Evolutionary conservation across 2,113 vertebrate genomes (phyloP).

Genomic region (Muscicapa adusta): DNA sequence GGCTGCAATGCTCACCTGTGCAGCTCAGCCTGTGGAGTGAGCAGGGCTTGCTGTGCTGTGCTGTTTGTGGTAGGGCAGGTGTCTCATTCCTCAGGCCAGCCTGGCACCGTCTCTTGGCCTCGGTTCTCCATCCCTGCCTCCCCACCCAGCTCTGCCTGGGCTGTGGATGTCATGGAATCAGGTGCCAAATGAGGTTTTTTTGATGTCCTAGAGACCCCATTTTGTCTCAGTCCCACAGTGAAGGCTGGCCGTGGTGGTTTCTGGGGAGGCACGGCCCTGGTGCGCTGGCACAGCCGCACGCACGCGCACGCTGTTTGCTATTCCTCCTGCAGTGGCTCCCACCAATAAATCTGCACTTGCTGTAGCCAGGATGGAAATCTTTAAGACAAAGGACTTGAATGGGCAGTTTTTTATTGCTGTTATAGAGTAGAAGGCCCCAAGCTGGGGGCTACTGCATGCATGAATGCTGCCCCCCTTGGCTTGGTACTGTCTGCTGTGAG

Average conservation of each 20-base stretch:
- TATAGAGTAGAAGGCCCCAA: slow-evolving; percentile 45
- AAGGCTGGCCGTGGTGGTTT: not conserved
- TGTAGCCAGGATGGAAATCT: slow-evolving; percentile 53
- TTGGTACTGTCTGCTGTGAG: not conserved
- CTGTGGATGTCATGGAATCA: not conserved
- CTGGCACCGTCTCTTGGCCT: not conserved
- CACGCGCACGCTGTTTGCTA: not conserved
- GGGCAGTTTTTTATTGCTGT: slow-evolving; percentile 46
- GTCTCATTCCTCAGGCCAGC: not conserved
- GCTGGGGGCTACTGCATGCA: not conserved
- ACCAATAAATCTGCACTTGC: slow-evolving; percentile 51
- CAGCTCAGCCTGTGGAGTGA: not conserved
- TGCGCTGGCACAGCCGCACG: not conserved
- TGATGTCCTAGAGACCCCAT: not conserved
- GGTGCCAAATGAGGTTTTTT: not conserved
- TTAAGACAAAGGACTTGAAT: slow-evolving; percentile 55
- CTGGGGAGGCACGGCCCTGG: not conserved
- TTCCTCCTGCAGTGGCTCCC: slow-evolving; percentile 31
- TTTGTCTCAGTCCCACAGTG: not conserved
- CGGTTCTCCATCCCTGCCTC: not conserved
- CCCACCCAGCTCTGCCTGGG: not conserved
- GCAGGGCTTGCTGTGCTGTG: not conserved
- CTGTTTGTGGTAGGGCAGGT: not conserved
- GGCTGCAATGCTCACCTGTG: not conserved
- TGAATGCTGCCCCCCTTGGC: slow-evolving; percentile 31